Evolutionary conservation across 2,888 invertebrate genomes (phyloP).

Genomic region (Crocallis elinguaria): DNA sequence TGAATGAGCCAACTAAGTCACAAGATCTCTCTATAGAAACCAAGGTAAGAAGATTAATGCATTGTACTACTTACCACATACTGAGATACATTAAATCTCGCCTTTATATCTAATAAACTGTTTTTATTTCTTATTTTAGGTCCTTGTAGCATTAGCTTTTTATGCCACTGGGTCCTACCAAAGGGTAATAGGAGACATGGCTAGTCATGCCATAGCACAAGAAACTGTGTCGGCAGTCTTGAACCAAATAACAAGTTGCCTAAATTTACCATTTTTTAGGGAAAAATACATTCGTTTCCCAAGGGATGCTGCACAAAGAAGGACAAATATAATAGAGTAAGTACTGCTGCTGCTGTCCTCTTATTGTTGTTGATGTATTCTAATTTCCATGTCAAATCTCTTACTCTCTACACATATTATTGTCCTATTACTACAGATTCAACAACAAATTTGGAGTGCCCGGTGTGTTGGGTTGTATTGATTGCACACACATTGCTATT

Average conservation of each 20-base stretch:
- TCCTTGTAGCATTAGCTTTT: too few species aligned
- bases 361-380: not conserved
- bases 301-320: not conserved
- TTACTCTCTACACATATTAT: not conserved
- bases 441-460: not conserved
- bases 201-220: too few species aligned
- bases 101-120: too few species aligned
- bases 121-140: too few species aligned
- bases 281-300: not conserved
- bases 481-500: slow-evolving; percentile 3
- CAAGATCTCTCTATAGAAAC: too few species aligned
- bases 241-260: not conserved
- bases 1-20: too few species aligned
- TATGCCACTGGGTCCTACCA: too few species aligned
- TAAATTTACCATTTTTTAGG: not conserved
- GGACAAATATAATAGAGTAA: not conserved
- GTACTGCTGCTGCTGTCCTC: not conserved
- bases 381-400: not conserved
- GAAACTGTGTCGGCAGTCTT: not conserved
- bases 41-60: too few species aligned
- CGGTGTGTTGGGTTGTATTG: slow-evolving; percentile 3
- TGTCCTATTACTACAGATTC: not conserved
- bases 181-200: too few species aligned
- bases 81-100: too few species aligned
- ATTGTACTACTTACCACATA: too few species aligned